Evolutionary conservation across 2,888 invertebrate species (phyloP), one percentile per base, ranked within the genome.

Genomic region (Dicyrtoma fusca): DNA sequence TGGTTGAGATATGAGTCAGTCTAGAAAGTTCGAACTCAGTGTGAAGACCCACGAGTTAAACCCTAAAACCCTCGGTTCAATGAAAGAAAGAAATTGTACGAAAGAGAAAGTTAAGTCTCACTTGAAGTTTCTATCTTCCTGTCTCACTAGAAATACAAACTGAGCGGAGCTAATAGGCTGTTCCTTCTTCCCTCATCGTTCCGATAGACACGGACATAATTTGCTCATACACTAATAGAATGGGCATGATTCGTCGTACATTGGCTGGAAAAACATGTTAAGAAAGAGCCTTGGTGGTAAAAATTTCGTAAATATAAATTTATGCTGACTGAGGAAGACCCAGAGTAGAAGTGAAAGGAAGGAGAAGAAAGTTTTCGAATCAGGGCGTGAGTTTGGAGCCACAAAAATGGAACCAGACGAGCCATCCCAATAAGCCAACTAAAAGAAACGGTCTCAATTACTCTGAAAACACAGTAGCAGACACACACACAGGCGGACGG

Each of bases 331-430:
- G 45, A 25, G 34, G 61, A 57, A 14, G 11, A 21, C 19, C 14
- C 19, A 23, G n/a, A 25, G 63, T 47, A 25, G 21, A 63, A 19
- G 47, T n/a, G 61, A 61, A 61, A 61, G 19, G 10, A 47, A 19
- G 63, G n/a, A 21, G n/a, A 14, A 47, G 66, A 66, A 66, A 66
- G 66, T 66, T 66, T 66, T 66, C 34, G 66, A 66, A 66, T 66
- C 66, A 66, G 66, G 51, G 66, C 53, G 53, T 66, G 66, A 66
- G 66, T 66, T 66, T 66, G 53, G 55, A 66, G 66, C 53, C 55
- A 55, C 53, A 66, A 66, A 66, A 53, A 34, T 66, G 66, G 66
- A 42, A 47, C 49, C 62, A 61, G 61, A 61, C 34, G 14, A 61
- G 61, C 42, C 17, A 26, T 61, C 34, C 34, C 26, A 61, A 61